These are phyloP conservation scores for Diarsia mendica DNA, from an alignment of 2,888 invertebrate genomes.

Conservation along the genomic window DNA sequence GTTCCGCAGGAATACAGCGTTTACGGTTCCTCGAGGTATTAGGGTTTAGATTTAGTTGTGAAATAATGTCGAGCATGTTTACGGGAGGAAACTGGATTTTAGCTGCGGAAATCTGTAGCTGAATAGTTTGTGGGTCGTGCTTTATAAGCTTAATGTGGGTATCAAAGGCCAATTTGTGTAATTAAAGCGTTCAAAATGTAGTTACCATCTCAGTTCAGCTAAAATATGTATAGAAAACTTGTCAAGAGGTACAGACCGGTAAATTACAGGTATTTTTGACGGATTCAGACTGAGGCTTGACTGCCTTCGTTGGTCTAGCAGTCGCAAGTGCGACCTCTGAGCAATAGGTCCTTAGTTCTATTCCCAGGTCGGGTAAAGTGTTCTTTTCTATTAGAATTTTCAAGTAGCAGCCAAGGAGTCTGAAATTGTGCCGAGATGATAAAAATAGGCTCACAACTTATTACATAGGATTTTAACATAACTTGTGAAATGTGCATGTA, in stretches of 20 bases:
- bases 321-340: background rate
- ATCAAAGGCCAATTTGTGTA: background rate
- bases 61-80: conserved; percentile 29
- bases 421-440: too few relatives aligned
- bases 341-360: too few relatives aligned
- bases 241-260: background rate
- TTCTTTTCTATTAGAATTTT: too few relatives aligned
- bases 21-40: conserved; percentile 24
- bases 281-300: background rate
- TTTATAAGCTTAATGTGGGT: background rate
- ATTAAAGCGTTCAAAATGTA: background rate
- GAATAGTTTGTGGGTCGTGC: background rate
- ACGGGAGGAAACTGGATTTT: background rate
- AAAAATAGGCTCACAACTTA: too few relatives aligned
- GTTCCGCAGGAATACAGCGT: conserved; percentile 33
- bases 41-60: conserved; percentile 21
- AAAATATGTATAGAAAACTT: background rate
- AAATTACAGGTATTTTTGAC: background rate
- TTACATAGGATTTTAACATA: too few relatives aligned
- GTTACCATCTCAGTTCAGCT: background rate
- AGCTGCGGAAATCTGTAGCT: background rate
- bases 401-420: too few relatives aligned
- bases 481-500: too few relatives aligned
- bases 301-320: too few relatives aligned
- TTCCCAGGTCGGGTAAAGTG: too few relatives aligned